These are phyloP conservation scores for Drosophila erecta DNA, from an alignment of 1,140 invertebrate species.

Conservation along the genomic window DNA sequence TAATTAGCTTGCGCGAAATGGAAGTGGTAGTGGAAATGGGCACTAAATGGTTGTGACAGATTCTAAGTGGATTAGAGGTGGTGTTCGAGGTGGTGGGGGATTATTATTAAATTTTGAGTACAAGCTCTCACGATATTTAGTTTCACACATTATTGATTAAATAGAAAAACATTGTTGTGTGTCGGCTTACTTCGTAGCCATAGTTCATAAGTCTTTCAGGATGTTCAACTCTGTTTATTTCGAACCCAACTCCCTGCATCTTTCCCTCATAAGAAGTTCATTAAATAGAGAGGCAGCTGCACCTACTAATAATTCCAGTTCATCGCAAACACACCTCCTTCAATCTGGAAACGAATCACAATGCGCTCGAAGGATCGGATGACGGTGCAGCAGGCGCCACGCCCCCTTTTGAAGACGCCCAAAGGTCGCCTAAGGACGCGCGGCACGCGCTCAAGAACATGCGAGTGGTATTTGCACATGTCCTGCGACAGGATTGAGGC, in stretches of 20 bases:
- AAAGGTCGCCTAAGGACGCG: constrained; percentile 3
- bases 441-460: constrained; percentile 72
- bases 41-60: constrained; percentile 30
- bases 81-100: constrained; percentile 4
- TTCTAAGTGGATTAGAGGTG: constrained; percentile 13
- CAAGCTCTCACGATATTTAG: neutral
- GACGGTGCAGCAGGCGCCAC: constrained; percentile 66
- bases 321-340: constrained; percentile 29
- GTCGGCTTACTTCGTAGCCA: no score
- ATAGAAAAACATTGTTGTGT: no score
- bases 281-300: constrained; percentile 34
- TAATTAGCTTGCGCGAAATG: constrained; percentile 25
- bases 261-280: constrained; percentile 28
- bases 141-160: no score
- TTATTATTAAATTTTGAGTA: neutral
- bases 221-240: constrained; percentile 6
- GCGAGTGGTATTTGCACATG: constrained; percentile 68
- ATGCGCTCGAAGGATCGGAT: constrained; percentile 45
- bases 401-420: constrained; percentile 52
- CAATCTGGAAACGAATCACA: constrained; percentile 30
- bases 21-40: constrained; percentile 9
- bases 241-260: constrained; percentile 1
- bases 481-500: constrained; percentile 49
- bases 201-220: neutral
- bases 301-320: constrained; percentile 25